Evolutionary conservation across 2,888 invertebrate genomes (phyloP).

Genomic region (Eupithecia inturbata): DNA sequence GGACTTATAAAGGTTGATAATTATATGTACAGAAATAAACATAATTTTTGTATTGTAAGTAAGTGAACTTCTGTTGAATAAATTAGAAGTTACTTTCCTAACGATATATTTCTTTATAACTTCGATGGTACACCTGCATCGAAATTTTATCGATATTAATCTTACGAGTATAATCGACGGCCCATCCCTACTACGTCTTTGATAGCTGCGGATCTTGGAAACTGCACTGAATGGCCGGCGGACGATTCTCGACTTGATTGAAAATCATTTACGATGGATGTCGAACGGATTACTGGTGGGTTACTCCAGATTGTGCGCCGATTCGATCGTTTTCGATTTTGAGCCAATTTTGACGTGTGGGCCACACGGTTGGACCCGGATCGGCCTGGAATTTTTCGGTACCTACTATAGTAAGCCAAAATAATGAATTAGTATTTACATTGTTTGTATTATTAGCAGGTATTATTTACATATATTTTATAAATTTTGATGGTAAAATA

Average conservation of each 20-base stretch:
- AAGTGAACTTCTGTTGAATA: too few species aligned
- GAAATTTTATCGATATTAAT: background rate
- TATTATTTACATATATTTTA: too few species aligned
- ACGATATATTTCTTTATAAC: background rate
- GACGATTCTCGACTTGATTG: conserved; percentile 40
- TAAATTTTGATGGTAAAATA: too few species aligned
- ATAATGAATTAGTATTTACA: too few species aligned
- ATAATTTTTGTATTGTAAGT: too few species aligned
- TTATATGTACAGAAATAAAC: too few species aligned
- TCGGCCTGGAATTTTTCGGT: too few species aligned
- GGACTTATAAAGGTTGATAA: too few species aligned
- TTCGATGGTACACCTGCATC: background rate
- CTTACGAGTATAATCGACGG: background rate
- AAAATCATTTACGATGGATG: conserved; percentile 46
- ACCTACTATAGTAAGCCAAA: too few species aligned
- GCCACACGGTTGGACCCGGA: background rate
- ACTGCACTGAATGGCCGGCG: conserved; percentile 34
- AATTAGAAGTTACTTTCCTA: too few species aligned
- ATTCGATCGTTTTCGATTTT: background rate
- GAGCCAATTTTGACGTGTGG: background rate
- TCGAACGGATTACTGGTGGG: conserved; percentile 37
- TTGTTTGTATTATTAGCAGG: too few species aligned
- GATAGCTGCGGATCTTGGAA: conserved; percentile 39
- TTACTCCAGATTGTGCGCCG: conserved; percentile 13
- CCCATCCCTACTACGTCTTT: conserved; percentile 33